Evolutionary conservation across 2,113 vertebrate genomes (phyloP).

Genomic region (Ptilonorhynchus violaceus): DNA sequence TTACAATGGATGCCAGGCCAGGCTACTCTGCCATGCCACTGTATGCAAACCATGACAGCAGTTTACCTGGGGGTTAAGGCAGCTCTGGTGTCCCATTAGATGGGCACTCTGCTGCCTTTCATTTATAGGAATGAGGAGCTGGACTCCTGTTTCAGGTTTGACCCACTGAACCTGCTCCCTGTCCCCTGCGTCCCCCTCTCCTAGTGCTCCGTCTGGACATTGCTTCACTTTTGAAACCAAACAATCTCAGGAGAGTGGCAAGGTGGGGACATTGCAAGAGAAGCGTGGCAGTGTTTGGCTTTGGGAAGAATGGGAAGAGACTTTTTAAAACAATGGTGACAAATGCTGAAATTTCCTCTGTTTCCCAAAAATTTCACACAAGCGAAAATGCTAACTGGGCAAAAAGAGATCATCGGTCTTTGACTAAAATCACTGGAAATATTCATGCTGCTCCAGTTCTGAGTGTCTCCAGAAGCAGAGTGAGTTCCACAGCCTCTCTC

Average conservation of each 20-base stretch:
- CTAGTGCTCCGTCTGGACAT: not conserved
- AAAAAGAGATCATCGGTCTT: not conserved
- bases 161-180: not conserved
- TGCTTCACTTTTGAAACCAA: not conserved
- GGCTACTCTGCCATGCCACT: not conserved
- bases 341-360: not conserved
- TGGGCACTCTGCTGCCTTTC: slow-evolving; percentile 17
- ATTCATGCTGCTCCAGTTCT: not conserved
- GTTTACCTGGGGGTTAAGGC: not conserved
- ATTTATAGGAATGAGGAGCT: slow-evolving; percentile 9
- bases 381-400: not conserved
- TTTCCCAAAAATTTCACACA: not conserved
- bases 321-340: not conserved
- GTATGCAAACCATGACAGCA: slow-evolving; percentile 17
- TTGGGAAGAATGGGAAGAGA: not conserved
- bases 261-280: not conserved
- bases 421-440: not conserved
- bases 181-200: not conserved
- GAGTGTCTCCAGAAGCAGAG: not conserved
- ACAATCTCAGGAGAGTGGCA: not conserved
- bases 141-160: slow-evolving; percentile 25
- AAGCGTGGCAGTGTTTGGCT: not conserved
- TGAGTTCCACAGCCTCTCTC: not conserved
- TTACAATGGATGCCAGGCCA: not conserved
- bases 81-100: slow-evolving; percentile 37